phyloP scores from a whole-genome alignment of 2,797 vertebrate species.

The Lepidocolaptes lacrymiger region DNA sequence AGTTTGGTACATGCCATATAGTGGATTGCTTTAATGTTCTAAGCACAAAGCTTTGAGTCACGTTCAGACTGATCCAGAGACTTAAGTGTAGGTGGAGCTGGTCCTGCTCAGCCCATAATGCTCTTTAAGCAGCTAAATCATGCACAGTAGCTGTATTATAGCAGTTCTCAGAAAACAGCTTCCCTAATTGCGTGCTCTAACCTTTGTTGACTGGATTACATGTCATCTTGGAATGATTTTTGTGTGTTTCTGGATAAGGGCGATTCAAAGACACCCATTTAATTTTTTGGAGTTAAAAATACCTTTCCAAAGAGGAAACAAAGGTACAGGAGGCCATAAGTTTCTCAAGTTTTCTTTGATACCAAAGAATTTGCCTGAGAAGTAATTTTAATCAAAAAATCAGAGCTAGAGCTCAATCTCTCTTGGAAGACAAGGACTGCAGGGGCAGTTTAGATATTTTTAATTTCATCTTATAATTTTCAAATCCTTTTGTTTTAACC shows the following conservation, averaged over 20 bases:
- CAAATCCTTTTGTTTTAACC: not conserved
- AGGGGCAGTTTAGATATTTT: not conserved
- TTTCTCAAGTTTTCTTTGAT: not conserved
- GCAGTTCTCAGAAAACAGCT: not conserved
- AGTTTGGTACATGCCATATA: fast-evolving
- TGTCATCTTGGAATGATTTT: not conserved
- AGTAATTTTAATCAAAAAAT: not conserved
- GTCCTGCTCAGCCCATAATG: not conserved
- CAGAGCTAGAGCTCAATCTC: not conserved
- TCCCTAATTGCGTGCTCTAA: not conserved
- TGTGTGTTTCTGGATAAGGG: not conserved
- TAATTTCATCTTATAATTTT: not conserved
- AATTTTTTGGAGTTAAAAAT: not conserved
- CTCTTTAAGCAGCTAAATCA: not conserved
- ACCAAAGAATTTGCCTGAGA: not conserved
- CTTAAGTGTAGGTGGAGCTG: not conserved
- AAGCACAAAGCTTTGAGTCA: not conserved
- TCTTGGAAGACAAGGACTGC: not conserved
- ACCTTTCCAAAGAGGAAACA: not conserved
- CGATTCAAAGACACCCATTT: not conserved
- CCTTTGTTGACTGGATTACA: not conserved
- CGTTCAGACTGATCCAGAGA: not conserved
- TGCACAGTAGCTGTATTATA: not conserved
- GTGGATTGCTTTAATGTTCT: conserved; percentile 22
- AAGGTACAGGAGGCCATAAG: not conserved